phyloP scores from a whole-genome alignment of 2,113 vertebrate species.

The Anarrhichthys ocellatus region DNA sequence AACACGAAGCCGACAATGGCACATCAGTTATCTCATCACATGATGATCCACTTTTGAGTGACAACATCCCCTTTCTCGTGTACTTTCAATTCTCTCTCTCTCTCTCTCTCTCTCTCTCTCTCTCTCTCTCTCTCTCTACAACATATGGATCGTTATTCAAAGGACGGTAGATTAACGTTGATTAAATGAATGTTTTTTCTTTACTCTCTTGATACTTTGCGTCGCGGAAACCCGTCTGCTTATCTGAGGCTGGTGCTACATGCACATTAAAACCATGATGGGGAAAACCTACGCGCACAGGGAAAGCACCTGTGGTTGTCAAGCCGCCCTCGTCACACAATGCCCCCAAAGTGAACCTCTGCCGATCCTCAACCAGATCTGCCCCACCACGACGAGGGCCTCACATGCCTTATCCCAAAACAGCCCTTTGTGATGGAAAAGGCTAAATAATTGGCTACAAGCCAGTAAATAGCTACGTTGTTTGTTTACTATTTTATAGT shows the following conservation, averaged over 20 bases:
- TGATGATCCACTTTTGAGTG: constrained; percentile 33
- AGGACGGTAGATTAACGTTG: too few relatives aligned
- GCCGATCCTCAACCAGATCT: neutral
- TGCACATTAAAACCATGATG: neutral
- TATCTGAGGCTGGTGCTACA: too few relatives aligned
- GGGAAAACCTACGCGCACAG: neutral
- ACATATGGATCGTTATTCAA: too few relatives aligned
- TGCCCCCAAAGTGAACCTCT: too few relatives aligned
- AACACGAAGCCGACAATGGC: constrained; percentile 16
- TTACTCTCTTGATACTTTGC: too few relatives aligned
- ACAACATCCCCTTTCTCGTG: constrained; percentile 23
- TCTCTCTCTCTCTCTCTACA: neutral
- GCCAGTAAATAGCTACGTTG: too few relatives aligned
- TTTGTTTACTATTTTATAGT: neutral
- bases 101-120: neutral
- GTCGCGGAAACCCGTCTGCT: neutral
- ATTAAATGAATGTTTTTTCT: too few relatives aligned
- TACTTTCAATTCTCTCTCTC: constrained; percentile 19
- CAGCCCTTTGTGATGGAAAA: too few relatives aligned
- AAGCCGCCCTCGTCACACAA: too few relatives aligned
- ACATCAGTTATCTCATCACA: constrained; percentile 35
- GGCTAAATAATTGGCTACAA: too few relatives aligned
- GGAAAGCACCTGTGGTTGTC: neutral
- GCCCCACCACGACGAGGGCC: neutral
- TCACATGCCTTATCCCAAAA: neutral